Conservation (phyloP, 2,888 invertebrate species). For the Rhagophthalmus giganteus region DNA sequence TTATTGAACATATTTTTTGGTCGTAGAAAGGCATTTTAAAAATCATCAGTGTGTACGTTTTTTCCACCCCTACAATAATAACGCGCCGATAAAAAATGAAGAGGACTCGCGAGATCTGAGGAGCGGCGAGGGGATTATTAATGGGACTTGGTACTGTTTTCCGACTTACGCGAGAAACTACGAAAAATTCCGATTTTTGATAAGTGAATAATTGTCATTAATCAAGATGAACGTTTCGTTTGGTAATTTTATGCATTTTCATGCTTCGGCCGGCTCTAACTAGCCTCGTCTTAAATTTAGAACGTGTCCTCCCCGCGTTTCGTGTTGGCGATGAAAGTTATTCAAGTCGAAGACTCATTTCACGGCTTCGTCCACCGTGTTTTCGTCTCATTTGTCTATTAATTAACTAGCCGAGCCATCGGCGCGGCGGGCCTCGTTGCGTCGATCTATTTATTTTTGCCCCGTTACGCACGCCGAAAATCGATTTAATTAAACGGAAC, state of each 20-base stretch:
- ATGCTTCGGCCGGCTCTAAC: neutral
- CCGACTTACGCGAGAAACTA: no score
- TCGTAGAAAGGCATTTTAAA: slow-evolving; percentile 54
- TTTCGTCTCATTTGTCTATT: slow-evolving; percentile 50
- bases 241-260: no score
- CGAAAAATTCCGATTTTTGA: no score
- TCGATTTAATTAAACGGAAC: neutral
- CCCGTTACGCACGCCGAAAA: neutral
- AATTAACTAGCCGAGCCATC: slow-evolving; percentile 40
- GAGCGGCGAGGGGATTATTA: slow-evolving; percentile 8
- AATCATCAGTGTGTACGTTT: slow-evolving; percentile 50
- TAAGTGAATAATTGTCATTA: neutral
- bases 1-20: slow-evolving; percentile 57
- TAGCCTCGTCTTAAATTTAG: slow-evolving; percentile 12
- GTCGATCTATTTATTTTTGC: slow-evolving; percentile 4
- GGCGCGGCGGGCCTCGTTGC: slow-evolving; percentile 2
- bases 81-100: slow-evolving; percentile 16
- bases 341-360: slow-evolving; percentile 38
- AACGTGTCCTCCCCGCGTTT: no score
- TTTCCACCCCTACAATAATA: slow-evolving; percentile 20
- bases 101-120: slow-evolving; percentile 4
- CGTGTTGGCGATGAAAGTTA: slow-evolving; percentile 48
- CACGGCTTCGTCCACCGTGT: slow-evolving; percentile 45
- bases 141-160: slow-evolving; percentile 3
- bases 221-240: no score